A percentile compares a stretch with the other conserved stretches of the same genome.
Conservation (phyloP, 2,113 vertebrate species). For the Nycticebus coucang region DNA sequence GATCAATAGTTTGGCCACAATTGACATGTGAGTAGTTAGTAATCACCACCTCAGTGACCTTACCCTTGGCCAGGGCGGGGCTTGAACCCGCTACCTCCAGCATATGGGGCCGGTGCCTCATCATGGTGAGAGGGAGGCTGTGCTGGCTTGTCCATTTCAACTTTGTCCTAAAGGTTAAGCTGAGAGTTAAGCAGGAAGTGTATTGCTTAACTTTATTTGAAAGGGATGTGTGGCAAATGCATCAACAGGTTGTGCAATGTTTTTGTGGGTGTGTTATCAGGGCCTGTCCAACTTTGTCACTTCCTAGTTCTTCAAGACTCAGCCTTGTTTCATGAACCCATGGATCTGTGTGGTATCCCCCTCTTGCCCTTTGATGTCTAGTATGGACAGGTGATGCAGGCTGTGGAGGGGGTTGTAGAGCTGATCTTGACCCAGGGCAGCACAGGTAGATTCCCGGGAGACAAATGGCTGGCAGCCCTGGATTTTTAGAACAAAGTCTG, state of each 20-base stretch:
- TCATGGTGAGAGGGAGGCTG: neutral
- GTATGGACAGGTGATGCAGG: neutral
- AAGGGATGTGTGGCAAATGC: neutral
- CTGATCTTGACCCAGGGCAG: neutral
- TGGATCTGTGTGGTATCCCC: neutral
- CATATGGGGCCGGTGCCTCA: neutral
- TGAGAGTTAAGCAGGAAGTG: neutral
- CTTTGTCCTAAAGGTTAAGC: slow-evolving; percentile 2
- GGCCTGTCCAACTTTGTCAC: neutral
- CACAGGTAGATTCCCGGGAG: rapidly evolving
- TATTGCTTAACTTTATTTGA: neutral
- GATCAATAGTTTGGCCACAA: neutral
- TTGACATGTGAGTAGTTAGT: neutral
- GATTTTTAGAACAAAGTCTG: neutral
- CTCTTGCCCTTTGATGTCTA: neutral
- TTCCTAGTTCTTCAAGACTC: slow-evolving; percentile 43
- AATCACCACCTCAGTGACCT: neutral
- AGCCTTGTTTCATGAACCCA: neutral
- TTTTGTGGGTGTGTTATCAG: neutral
- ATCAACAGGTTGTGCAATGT: neutral
- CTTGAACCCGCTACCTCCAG: too few relatives aligned
- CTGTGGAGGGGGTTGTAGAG: neutral
- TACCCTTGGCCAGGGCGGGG: neutral
- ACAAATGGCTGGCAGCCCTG: neutral
- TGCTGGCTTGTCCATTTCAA: slow-evolving; percentile 49